Conservation (phyloP, 2,797 vertebrate genomes). For the Trichosurus vulpecula region DNA sequence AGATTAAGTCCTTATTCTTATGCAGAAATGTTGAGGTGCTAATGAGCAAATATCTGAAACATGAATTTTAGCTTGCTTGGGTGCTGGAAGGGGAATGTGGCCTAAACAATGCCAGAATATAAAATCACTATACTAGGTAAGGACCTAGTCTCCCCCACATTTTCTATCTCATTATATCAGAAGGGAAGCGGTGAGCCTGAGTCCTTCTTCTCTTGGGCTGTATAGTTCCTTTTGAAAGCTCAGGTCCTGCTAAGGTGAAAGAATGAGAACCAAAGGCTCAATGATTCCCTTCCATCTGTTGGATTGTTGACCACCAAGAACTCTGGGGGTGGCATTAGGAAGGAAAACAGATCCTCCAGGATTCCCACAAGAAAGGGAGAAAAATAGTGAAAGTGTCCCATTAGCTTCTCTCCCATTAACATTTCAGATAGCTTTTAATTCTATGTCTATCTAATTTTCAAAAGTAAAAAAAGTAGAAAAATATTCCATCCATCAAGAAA, state of each 20-base stretch:
- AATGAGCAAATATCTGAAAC: not conserved
- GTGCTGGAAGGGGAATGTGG: not conserved
- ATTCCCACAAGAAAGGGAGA: not conserved
- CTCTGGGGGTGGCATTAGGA: not conserved
- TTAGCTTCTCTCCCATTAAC: not conserved
- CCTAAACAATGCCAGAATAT: not conserved
- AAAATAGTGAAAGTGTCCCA: not conserved
- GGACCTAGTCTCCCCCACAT: not conserved
- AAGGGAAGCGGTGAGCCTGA: not conserved
- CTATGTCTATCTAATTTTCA: not conserved
- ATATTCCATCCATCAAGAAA: not conserved
- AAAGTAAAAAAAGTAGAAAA: not conserved
- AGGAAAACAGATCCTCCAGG: not conserved
- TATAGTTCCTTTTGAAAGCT: not conserved
- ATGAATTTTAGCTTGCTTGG: not conserved
- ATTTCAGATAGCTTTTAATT: not conserved
- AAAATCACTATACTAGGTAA: not conserved
- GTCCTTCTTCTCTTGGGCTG: not conserved
- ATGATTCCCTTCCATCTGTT: not conserved
- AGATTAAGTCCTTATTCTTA: not conserved
- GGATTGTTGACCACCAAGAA: not conserved
- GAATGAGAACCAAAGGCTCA: not conserved
- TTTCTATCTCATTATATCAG: not conserved
- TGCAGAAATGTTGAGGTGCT: not conserved
- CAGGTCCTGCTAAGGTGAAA: not conserved